Conservation (phyloP, 1,140 invertebrate species). For the Lanistes nyassanus region DNA sequence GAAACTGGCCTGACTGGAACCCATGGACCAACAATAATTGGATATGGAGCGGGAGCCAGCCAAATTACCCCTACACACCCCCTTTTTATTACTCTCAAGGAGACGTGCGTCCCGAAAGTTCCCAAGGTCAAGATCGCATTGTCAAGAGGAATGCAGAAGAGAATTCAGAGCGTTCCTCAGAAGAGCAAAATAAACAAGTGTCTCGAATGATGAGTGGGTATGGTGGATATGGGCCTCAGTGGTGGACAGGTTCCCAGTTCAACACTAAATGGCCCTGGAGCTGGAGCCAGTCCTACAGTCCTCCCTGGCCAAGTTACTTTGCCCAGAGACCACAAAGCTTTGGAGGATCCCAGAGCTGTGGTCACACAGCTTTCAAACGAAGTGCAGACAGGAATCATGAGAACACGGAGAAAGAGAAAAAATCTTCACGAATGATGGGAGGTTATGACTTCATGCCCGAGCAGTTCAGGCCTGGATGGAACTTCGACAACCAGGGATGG, state of each 20-base stretch:
- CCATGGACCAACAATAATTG: constrained; percentile 3
- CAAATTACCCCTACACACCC: no score
- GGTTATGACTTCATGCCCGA: no score
- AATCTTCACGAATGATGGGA: no score
- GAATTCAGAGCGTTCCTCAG: neutral
- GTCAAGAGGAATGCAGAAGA: neutral
- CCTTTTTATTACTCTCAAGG: no score
- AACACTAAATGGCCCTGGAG: no score
- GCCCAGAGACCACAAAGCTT: neutral
- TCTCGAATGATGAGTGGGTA: neutral
- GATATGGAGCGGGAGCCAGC: neutral
- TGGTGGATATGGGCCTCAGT: neutral
- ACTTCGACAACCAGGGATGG: no score
- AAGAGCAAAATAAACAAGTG: neutral
- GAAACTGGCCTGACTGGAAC: neutral
- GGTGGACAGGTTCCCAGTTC: no score
- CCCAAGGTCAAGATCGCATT: no score
- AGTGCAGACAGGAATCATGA: neutral
- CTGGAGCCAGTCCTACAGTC: neutral
- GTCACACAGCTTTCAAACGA: neutral
- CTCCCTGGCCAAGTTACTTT: neutral
- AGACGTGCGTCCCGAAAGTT: no score
- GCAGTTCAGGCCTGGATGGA: no score
- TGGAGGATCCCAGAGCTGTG: neutral
- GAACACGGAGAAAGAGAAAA: no score